phyloP scores from a whole-genome alignment of 2,888 invertebrate genomes.

The Acholoe squamosa region DNA sequence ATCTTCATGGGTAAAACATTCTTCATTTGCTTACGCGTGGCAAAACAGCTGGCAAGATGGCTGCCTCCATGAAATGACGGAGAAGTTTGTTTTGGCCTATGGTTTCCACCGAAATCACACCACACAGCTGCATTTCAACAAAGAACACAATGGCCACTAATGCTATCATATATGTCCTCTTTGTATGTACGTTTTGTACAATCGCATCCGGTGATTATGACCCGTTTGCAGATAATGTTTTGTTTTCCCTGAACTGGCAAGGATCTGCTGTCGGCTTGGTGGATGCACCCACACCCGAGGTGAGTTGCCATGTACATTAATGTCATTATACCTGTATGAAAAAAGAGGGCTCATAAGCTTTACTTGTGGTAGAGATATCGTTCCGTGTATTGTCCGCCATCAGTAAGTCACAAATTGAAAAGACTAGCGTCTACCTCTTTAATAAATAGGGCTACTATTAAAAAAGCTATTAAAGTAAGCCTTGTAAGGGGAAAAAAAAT shows the following conservation, averaged over 20 bases:
- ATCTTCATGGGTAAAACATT: not conserved
- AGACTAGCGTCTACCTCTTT: no score
- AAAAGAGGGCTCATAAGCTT: no score
- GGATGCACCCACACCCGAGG: not conserved
- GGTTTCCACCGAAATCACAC: not conserved
- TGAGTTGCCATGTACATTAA: not conserved
- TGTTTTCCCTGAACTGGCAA: slow-evolving; percentile 67
- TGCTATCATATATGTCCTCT: not conserved
- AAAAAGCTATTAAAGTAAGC: no score
- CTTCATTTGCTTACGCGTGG: not conserved
- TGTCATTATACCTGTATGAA: no score
- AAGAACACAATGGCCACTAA: not conserved
- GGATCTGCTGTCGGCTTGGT: slow-evolving; percentile 53
- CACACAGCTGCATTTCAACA: not conserved
- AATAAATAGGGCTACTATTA: no score
- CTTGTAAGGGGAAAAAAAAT: no score
- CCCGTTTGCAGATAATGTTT: slow-evolving; percentile 66
- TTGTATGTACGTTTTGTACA: not conserved
- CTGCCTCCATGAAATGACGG: slow-evolving; percentile 15
- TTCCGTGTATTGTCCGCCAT: no score
- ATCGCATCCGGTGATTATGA: slow-evolving; percentile 60
- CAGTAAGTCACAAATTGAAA: no score
- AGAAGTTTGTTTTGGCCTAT: not conserved
- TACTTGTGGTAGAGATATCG: no score
- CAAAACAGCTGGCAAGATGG: slow-evolving; percentile 62